Evolutionary conservation across 2,113 vertebrate genomes (phyloP).

Genomic region (Cinclus cinclus): DNA sequence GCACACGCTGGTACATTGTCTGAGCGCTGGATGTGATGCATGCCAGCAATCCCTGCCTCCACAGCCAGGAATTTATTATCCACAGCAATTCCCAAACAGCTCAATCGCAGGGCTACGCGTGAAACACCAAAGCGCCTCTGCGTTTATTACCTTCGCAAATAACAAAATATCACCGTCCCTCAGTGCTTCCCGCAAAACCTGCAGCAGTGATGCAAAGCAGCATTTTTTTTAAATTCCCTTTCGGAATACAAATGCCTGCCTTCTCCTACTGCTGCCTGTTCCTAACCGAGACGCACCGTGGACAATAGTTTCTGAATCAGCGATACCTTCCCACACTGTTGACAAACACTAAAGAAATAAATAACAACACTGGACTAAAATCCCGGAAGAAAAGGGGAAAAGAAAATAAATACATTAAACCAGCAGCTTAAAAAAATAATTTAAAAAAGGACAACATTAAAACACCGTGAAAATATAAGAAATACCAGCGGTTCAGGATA

Average conservation of each 20-base stretch:
- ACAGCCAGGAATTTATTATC: slow-evolving; percentile 52
- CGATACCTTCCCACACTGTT: slow-evolving; percentile 32
- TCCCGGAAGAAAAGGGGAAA: neutral
- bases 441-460: slow-evolving; percentile 39
- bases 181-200: slow-evolving; percentile 58
- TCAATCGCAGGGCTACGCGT: slow-evolving; percentile 1
- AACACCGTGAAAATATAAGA: slow-evolving; percentile 18
- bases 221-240: slow-evolving; percentile 46
- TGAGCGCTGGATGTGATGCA: slow-evolving; percentile 3
- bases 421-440: neutral
- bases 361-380: neutral
- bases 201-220: slow-evolving; percentile 70
- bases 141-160: slow-evolving; percentile 56
- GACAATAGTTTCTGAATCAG: slow-evolving; percentile 66
- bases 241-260: slow-evolving; percentile 73
- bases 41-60: slow-evolving; percentile 21
- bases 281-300: slow-evolving; percentile 42
- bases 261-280: slow-evolving; percentile 34
- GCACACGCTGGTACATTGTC: neutral
- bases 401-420: neutral
- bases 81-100: slow-evolving; percentile 59
- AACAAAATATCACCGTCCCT: slow-evolving; percentile 5
- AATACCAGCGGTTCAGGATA: slow-evolving; percentile 49
- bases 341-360: slow-evolving; percentile 45
- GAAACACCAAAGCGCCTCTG: slow-evolving; percentile 31